Conservation (phyloP, 2,113 vertebrate genomes). For the Halcyon malimbica region DNA sequence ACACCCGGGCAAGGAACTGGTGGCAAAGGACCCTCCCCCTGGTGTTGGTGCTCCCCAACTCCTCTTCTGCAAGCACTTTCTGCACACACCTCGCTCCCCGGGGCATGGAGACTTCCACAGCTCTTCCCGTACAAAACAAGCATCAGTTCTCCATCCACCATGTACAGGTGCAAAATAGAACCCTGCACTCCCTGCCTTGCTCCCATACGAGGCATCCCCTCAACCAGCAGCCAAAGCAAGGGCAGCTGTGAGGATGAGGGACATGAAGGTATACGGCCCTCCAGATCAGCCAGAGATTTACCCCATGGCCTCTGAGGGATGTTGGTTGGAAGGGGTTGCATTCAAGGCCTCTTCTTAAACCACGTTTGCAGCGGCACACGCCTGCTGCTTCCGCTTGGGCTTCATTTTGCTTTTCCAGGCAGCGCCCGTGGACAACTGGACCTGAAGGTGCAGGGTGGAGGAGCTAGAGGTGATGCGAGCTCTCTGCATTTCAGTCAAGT, state of each 20-base stretch:
- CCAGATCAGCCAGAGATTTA: not conserved
- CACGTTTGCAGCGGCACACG: not conserved
- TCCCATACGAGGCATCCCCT: fast-evolving
- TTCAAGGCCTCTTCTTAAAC: too few relatives aligned
- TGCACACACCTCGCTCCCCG: not conserved
- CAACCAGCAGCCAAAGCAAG: not conserved
- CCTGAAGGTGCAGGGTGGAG: not conserved
- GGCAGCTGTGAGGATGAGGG: not conserved
- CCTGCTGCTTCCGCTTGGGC: not conserved
- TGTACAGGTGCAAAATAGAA: not conserved
- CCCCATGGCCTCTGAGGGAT: fast-evolving
- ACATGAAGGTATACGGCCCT: fast-evolving
- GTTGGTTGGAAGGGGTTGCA: not conserved
- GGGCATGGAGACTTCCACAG: not conserved
- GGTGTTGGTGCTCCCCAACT: fast-evolving
- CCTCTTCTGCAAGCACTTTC: not conserved
- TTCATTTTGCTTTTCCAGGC: not conserved
- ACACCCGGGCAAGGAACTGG: fast-evolving
- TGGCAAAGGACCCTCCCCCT: fast-evolving
- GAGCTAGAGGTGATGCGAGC: not conserved
- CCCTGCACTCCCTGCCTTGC: not conserved
- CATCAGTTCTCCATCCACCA: not conserved
- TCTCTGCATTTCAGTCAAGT: not conserved
- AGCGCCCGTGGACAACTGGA: not conserved
- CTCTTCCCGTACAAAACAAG: not conserved